Base-by-base conservation (phyloP, 2,797 vertebrate genomes). In the Emys orbicularis region DNA sequence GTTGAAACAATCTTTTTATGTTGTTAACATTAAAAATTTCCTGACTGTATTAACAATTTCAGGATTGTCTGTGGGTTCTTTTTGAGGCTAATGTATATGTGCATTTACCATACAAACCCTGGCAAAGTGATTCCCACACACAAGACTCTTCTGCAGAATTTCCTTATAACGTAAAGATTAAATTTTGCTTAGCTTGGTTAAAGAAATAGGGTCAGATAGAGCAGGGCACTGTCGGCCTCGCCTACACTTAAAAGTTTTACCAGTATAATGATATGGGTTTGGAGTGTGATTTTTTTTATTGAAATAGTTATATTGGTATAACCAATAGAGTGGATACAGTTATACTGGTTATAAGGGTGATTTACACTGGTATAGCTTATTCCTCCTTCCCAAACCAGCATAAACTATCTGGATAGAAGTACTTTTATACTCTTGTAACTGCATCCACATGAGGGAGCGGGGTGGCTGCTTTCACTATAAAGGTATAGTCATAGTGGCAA, bases 81-180 rank as follows among this genome's bases (percentile, higher is more conserved):
- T 59, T n/a, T n/a, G 6, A 41, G n/a, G 50, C 3, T 3, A 0
- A 0, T 34, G 44, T n/a, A 2, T 0, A 3, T 12, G 16, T 2
- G 1, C 59, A 77, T 9, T 50, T 47, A 7, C 81, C 31, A 0
- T 23, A 3, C 5, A 61, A 49, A 77, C 3, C 53, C 37, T 19
- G 68, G 29, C 56, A 8, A 72, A 86, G n/a, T 15, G 18, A 7
- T 52, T 6, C 41, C 23, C 77, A 4, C 3, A 65, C n/a, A 34
- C 18, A 54, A 19, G 37, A 37, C 0, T 1, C 44, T 86, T 44
- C 29, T 29, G 72, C 77, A 37, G 34, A 92, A 10, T 41, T 72
- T 4, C 5, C 74, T 47, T 12, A 16, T 44, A 2, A 25, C 1
- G 12, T 21, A 34, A 29, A 44, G 41, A 79, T 1, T 44, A 47